Percentiles rank a stretch among this genome's conserved stretches.
Conservation (phyloP, 1,140 invertebrate genomes). For the Leptonema lineaticorne region DNA sequence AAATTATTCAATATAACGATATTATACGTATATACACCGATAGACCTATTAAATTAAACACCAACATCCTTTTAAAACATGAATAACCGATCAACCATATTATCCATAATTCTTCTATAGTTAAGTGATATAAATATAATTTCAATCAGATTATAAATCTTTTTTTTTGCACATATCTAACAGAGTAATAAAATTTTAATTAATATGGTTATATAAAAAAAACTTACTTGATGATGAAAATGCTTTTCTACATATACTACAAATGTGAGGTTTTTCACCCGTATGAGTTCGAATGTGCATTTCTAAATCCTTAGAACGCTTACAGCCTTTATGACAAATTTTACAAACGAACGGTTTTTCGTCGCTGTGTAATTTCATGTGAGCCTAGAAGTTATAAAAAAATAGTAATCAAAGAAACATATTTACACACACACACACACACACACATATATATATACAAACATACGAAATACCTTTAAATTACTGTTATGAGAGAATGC, state of each 20-base stretch:
- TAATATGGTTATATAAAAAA: neutral
- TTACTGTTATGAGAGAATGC: constrained; percentile 41
- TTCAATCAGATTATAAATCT: no score
- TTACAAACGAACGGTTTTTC: constrained; percentile 69
- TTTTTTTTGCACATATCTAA: no score
- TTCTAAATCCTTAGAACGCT: constrained; percentile 57
- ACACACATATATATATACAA: no score
- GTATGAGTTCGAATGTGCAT: constrained; percentile 58
- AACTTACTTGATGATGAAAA: constrained; percentile 59
- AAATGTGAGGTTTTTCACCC: constrained; percentile 61
- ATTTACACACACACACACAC: no score
- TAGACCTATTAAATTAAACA: no score
- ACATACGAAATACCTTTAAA: constrained; percentile 40
- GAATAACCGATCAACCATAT: no score
- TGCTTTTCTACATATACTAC: constrained; percentile 55
- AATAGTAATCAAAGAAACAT: constrained; percentile 47
- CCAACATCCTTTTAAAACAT: no score
- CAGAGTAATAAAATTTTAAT: no score
- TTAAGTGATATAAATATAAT: no score
- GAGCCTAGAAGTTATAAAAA: constrained; percentile 40
- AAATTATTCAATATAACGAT: neutral
- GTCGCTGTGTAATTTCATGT: constrained; percentile 66
- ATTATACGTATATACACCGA: no score
- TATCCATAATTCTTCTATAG: no score
- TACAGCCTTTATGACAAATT: constrained; percentile 54